These are phyloP conservation scores for Palythoa caribaeorum DNA, from an alignment of 92 coral and sea anemone genomes.

Conservation along the genomic window DNA sequence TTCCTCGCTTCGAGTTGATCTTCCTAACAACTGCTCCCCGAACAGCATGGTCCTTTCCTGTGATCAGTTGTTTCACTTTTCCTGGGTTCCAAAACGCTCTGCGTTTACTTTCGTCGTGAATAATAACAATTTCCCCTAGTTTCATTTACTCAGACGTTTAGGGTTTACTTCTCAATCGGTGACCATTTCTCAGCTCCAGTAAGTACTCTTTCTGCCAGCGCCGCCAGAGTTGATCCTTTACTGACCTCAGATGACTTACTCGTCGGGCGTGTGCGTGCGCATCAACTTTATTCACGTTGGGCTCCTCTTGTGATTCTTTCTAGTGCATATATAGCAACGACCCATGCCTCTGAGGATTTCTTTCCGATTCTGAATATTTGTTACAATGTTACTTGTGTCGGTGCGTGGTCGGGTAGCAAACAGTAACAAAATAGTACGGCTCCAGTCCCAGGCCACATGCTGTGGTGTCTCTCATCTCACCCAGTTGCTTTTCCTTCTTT, in stretches of 20 bases:
- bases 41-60: conserved; percentile 14
- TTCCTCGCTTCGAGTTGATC: neutral
- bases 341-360: too few relatives aligned
- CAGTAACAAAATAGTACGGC: too few relatives aligned
- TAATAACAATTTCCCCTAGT: neutral
- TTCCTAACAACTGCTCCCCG: conserved; percentile 36
- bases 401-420: too few relatives aligned
- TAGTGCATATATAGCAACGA: too few relatives aligned
- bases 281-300: neutral
- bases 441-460: too few relatives aligned
- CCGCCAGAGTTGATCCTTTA: conserved; percentile 37
- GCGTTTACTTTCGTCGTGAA: neutral
- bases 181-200: conserved; percentile 9
- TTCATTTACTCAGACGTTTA: neutral
- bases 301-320: neutral
- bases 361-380: too few relatives aligned
- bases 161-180: conserved; percentile 13
- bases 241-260: neutral
- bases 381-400: too few relatives aligned
- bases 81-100: conserved; percentile 12
- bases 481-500: too few relatives aligned
- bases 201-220: conserved; percentile 34
- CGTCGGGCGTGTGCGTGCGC: neutral
- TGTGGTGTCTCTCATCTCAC: too few relatives aligned
- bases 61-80: conserved; percentile 10